Evolutionary conservation across 2,888 invertebrate genomes (phyloP), one percentile per base, ranked within the genome.

Genomic region (Charanyca ferruginea): DNA sequence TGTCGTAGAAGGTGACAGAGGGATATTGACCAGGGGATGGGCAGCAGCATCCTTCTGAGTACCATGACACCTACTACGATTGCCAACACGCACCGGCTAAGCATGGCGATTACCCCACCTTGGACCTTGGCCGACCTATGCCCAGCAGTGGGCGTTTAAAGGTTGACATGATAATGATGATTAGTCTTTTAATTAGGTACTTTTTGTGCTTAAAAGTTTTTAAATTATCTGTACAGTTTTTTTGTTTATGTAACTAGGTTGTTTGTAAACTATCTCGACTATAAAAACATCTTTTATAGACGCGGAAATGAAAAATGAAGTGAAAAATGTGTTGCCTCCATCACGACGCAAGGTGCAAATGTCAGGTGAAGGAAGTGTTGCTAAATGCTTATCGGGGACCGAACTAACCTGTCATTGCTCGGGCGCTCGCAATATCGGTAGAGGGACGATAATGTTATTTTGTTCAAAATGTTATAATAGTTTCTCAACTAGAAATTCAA

Each of bases 341-440:
- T 59, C 32, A 32, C 66, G 71, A 45, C 61, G 66, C 71, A 75
- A 51, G 71, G 70, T 77, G 73, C 67, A 52, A 53, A 62, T 57
- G 72, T 67, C 78, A 73, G 78, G 65, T 60, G 53, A 71, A 60
- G 66, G 62, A 67, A 66, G 32, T 76, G 60, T 60, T 48, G 41
- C 55, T 66, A 75, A 75, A 75, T 66, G 60, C 53, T 74, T 74
- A 53, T 69, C 73, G 66, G 49, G 62, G n/a, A 35, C 53, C 41
- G 44, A 62, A 75, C 75, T 74, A 74, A 71, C 71, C 75, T 75
- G 61, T 75, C 74, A 75, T 42, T 47, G 41, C 52, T 22, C 28
- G 53, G 58, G 47, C 38, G 51, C 48, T 64, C n/a, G 54, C 44
- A 59, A 73, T 63, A 11, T 49, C 42, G n/a, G 8, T 11, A 47